Base-by-base conservation (phyloP, 2,113 vertebrate genomes). In the Tonatia bakeri region DNA sequence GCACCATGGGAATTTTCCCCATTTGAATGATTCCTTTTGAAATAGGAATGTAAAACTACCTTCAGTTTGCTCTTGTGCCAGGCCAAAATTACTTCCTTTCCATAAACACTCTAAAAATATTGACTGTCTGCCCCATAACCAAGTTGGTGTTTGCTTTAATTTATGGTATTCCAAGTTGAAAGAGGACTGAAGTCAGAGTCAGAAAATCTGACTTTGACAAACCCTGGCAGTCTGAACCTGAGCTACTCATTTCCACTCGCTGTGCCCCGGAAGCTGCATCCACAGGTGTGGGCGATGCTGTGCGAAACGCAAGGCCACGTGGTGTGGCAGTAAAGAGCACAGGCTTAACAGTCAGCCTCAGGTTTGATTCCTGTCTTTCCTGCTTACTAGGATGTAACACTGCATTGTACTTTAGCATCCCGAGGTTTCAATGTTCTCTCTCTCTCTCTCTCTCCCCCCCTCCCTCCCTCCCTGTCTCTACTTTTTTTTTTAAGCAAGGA, bases 51-150 rank as follows among this genome's bases (percentile, higher is more conserved):
- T 96, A 97, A 97, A 96, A 97, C 97, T 97, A 96, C 96, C 96
- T 97, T 97, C 96, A 96, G 95, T 87, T 95, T 91, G 94, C 96
- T 97, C 89, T 75, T 97, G 91, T 96, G 96, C 97, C 97, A 97
- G 97, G 97, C 95, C 97, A 97, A 97, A 98, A 97, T 97, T 94
- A 96, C 97, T 98, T 98, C 97, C 97, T 97, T 97, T 98, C 97
- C 94, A 96, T 97, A 98, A 98, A 98, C 97, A 97, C 97, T 97
- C 97, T 97, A 98, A 98, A 98, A 98, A 98, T 97, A 98, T 98
- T 96, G 97, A 97, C 97, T 97, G 94, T 97, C 96, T 97, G 94
- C 95, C 93, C 95, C 97, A 98, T 96, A 97, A 98, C 96, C 96
- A 97, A 97, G 97, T 96, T 94, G 92, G 73, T 97, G 93, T 97